Evolutionary conservation across 2,888 invertebrate species (phyloP).

Genomic region (Acanthosepion lycidas): DNA sequence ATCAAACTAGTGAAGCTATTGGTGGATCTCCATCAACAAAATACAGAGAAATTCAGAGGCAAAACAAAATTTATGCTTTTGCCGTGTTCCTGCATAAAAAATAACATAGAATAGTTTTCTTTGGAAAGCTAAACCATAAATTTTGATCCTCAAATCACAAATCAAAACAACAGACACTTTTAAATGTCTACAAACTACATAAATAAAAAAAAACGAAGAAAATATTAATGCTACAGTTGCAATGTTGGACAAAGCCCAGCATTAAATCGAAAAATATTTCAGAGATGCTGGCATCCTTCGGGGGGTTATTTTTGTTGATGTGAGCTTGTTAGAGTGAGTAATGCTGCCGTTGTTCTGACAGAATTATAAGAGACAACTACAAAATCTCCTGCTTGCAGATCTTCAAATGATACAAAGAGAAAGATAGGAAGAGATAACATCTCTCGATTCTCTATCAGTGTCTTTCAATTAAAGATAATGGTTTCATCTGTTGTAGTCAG

Average conservation of each 20-base stretch:
- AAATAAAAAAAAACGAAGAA: neutral
- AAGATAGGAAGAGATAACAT: neutral
- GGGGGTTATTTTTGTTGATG: conserved; percentile 20
- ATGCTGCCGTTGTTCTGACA: neutral
- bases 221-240: neutral
- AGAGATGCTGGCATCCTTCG: neutral
- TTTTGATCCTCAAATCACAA: neutral
- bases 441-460: neutral
- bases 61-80: neutral
- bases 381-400: conserved; percentile 17
- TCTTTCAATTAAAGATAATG: neutral
- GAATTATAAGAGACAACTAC: neutral
- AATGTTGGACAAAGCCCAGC: conserved; percentile 15
- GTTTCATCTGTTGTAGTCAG: neutral
- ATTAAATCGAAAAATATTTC: conserved; percentile 20
- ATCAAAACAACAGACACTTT: neutral
- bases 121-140: neutral
- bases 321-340: conserved; percentile 20
- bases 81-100: neutral
- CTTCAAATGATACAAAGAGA: neutral
- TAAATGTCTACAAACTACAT: neutral
- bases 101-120: neutral
- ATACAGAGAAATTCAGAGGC: neutral
- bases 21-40: neutral
- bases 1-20: too few relatives aligned